Conservation (phyloP, 2,888 invertebrate species). For the Aphrophora alni region DNA sequence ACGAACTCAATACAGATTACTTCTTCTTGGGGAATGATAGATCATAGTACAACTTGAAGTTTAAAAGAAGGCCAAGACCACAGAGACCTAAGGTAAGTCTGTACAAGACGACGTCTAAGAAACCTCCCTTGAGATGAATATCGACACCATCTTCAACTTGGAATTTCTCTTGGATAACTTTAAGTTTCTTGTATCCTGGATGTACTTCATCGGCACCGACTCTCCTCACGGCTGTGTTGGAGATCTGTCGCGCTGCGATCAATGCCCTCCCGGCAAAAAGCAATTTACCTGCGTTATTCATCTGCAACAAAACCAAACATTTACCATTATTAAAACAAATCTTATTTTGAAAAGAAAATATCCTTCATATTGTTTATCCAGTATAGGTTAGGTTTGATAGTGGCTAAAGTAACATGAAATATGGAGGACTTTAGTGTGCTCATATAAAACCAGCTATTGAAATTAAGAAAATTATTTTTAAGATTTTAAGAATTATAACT, state of each 20-base stretch:
- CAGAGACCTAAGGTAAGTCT: background rate
- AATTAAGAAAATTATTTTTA: no score
- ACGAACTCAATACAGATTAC: background rate
- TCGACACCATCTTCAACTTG: background rate
- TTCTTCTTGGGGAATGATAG: background rate
- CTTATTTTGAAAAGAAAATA: no score
- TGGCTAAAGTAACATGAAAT: no score
- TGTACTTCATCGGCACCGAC: background rate
- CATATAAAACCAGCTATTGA: no score
- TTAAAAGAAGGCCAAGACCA: background rate
- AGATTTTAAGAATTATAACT: no score
- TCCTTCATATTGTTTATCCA: no score
- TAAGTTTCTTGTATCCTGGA: background rate
- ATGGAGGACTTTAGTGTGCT: no score
- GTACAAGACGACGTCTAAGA: background rate
- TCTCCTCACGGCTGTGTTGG: background rate
- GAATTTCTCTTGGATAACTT: background rate
- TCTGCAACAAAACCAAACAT: background rate
- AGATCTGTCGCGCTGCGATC: background rate
- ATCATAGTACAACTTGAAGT: background rate
- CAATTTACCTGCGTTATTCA: background rate
- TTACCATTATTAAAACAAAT: no score
- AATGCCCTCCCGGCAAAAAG: background rate
- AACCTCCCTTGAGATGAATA: background rate
- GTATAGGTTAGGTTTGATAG: no score